Evolutionary conservation across 2,888 invertebrate genomes (phyloP), one percentile per base, ranked within the genome.

Genomic region (Nemapogon koenigi): DNA sequence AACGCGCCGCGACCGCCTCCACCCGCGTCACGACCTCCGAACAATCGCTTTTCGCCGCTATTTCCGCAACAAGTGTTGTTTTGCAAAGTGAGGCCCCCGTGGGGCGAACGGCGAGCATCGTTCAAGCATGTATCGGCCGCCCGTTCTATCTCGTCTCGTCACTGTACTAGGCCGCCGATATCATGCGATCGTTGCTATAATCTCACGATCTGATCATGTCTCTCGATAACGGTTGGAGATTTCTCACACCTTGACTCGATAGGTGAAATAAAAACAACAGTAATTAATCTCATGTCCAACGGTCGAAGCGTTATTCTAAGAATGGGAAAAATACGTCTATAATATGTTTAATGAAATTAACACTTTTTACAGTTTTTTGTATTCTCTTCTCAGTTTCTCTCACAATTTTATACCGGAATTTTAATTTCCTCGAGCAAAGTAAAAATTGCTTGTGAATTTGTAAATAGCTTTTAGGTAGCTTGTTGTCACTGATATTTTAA

Each of bases 51-150:
- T 66, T 66, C 64, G 59, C 59, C 64, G 68, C 73, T 75, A 72
- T 75, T 73, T 73, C 72, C 67, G 72, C 75, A 67, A 67, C 72
- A 67, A 76, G 70, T 72, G 72, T 71, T 75, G 71, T 72, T 73
- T 71, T 66, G 70, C 63, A 60, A 62, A 62, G 60, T 64, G 71
- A 65, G 73, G 73, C 71, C 58, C 27, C 71, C 42, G 43, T 45
- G 63, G 58, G 57, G 63, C 62, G 67, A 49, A 44, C 50, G 62
- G 19, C 37, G 61, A 55, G 36, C 40, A 8, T 15, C 37, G 14
- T 22, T 29, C 38, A 4, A 27, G 13, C 22, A 16, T 8, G 28
- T 16, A 13, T 10, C 27, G 10, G 14, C 28, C 16, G 15, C n/a
- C 37, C 37, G 25, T 13, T 27, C 13, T n/a, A n/a, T 10, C 37